Conservation (phyloP, 2,888 invertebrate genomes). For the Lottia scabra region DNA sequence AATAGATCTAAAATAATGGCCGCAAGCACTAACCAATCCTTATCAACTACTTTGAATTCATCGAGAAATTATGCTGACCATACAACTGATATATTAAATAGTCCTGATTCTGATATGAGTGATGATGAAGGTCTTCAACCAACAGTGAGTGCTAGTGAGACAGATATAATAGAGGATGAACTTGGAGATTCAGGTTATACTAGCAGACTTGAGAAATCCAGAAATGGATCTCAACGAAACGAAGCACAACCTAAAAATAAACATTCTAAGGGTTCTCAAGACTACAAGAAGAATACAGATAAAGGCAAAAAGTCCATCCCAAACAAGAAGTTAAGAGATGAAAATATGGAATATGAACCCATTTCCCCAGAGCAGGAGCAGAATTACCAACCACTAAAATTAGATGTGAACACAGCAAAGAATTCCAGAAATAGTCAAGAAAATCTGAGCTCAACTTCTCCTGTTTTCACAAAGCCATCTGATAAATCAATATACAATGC, state of each 20-base stretch:
- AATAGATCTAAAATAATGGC: too few relatives aligned
- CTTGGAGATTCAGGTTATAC: not conserved
- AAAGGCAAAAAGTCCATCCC: too few relatives aligned
- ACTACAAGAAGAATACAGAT: too few relatives aligned
- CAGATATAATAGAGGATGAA: not conserved
- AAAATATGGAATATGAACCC: too few relatives aligned
- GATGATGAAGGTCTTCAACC: not conserved
- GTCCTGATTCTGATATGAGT: not conserved
- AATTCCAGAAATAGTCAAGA: too few relatives aligned
- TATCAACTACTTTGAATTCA: too few relatives aligned
- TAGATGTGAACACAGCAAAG: too few relatives aligned
- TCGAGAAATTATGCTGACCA: not conserved
- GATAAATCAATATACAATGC: not conserved
- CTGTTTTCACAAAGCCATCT: not conserved
- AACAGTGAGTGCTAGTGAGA: not conserved
- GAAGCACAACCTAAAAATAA: not conserved
- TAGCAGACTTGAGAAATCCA: not conserved
- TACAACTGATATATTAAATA: not conserved
- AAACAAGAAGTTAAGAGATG: too few relatives aligned
- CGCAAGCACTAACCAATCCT: too few relatives aligned
- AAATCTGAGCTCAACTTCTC: not conserved
- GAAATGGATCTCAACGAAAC: not conserved
- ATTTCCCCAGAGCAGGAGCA: too few relatives aligned
- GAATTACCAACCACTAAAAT: too few relatives aligned
- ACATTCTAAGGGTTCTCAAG: not conserved